Conservation (phyloP, 1,140 invertebrate species). For the Popillia japonica region DNA sequence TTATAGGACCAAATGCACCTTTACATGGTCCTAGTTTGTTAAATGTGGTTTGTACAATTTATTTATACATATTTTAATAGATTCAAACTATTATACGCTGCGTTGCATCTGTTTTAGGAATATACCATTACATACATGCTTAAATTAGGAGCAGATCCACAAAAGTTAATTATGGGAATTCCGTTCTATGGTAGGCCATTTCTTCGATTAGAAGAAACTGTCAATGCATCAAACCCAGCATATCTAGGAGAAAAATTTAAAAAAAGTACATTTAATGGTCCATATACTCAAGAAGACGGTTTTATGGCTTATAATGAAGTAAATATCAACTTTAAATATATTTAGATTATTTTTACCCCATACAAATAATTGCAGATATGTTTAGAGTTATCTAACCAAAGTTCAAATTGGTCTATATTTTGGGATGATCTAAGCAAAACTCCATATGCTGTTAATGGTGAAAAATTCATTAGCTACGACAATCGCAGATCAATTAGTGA, state of each 20-base stretch:
- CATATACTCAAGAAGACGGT: conserved; percentile 77
- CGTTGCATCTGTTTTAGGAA: conserved; percentile 65
- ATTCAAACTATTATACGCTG: conserved; percentile 48
- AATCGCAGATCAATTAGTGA: conserved; percentile 68
- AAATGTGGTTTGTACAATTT: conserved; percentile 65
- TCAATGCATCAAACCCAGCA: conserved; percentile 54
- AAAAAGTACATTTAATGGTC: conserved; percentile 70
- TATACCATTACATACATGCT: conserved; percentile 76
- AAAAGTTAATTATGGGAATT: conserved; percentile 18
- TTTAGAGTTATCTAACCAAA: neutral
- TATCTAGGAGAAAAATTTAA: conserved; percentile 60
- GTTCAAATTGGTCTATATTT: conserved; percentile 35
- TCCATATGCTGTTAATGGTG: conserved; percentile 67
- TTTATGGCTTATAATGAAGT: conserved; percentile 85
- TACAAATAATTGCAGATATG: conserved; percentile 23
- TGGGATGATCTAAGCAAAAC: conserved; percentile 71
- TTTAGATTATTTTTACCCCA: neutral
- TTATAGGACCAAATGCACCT: conserved; percentile 75
- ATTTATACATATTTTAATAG: neutral
- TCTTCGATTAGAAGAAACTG: conserved; percentile 42
- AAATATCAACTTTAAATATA: neutral
- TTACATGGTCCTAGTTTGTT: conserved; percentile 62
- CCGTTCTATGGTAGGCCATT: conserved; percentile 9
- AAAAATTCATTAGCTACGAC: conserved; percentile 71
- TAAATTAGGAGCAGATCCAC: conserved; percentile 64